These are phyloP conservation scores for Clupea harengus DNA, from an alignment of 2,113 vertebrate genomes.

Conservation along the genomic window DNA sequence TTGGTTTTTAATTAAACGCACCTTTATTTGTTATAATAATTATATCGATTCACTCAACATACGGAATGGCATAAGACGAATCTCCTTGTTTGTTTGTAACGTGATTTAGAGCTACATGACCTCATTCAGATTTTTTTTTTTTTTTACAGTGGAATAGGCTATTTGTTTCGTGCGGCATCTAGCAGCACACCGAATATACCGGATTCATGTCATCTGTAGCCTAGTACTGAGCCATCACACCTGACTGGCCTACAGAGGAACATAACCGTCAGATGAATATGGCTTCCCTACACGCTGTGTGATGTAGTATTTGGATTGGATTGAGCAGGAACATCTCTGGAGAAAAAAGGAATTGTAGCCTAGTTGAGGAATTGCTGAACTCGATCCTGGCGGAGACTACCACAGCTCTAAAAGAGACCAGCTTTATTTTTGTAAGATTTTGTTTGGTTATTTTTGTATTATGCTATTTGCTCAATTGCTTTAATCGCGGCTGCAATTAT, in stretches of 20 bases:
- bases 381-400: background rate
- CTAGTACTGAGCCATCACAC: background rate
- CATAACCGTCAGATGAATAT: slow-evolving; percentile 9
- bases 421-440: slow-evolving; percentile 1
- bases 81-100: background rate
- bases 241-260: slow-evolving; percentile 4
- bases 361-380: background rate
- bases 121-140: background rate
- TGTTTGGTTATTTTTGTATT: background rate
- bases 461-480: background rate
- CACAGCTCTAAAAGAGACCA: background rate
- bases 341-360: background rate
- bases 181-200: background rate
- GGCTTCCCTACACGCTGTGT: background rate
- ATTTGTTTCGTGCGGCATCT: background rate
- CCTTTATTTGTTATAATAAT: background rate
- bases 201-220: background rate
- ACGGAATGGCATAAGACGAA: background rate
- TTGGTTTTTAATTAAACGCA: background rate
- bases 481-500: slow-evolving; percentile 1
- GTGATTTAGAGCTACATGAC: background rate
- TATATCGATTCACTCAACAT: background rate
- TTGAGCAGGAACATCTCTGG: background rate
- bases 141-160: background rate
- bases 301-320: background rate